phyloP scores from a whole-genome alignment of 2,797 vertebrate species.

The Zalophus californianus region DNA sequence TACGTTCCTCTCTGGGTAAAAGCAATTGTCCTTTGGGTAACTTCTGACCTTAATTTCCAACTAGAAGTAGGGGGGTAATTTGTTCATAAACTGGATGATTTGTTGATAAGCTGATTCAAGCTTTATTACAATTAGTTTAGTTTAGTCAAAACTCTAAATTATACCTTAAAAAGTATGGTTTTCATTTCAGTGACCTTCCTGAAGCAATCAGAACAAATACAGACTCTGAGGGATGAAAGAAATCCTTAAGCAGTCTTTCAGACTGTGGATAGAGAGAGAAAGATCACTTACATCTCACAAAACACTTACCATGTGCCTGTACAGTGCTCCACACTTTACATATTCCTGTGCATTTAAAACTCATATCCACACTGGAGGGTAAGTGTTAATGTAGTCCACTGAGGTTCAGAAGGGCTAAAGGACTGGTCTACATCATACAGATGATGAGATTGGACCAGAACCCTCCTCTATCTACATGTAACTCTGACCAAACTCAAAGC shows the following conservation, averaged over 20 bases:
- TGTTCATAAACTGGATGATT: background rate
- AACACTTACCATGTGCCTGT: background rate
- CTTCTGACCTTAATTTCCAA: background rate
- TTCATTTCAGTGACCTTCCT: background rate
- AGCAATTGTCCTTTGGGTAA: background rate
- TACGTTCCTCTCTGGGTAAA: background rate
- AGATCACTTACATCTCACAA: background rate
- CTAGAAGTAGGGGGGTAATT: background rate
- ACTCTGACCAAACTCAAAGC: background rate
- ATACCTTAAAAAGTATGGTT: background rate
- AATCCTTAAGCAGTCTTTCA: background rate
- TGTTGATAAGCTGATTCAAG: background rate
- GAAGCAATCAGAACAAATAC: background rate
- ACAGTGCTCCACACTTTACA: background rate
- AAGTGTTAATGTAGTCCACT: background rate
- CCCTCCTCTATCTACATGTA: background rate
- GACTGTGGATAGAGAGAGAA: background rate
- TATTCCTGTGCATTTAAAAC: background rate
- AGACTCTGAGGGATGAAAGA: background rate
- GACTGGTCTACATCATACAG: background rate
- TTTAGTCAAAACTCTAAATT: background rate
- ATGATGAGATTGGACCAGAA: background rate
- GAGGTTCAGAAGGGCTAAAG: background rate
- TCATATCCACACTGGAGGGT: too few relatives aligned
- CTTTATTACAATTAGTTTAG: background rate